Evolutionary conservation across 1,140 invertebrate genomes (phyloP), one percentile per base, ranked within the genome.

Genomic region (Drosophila nebulosa): DNA sequence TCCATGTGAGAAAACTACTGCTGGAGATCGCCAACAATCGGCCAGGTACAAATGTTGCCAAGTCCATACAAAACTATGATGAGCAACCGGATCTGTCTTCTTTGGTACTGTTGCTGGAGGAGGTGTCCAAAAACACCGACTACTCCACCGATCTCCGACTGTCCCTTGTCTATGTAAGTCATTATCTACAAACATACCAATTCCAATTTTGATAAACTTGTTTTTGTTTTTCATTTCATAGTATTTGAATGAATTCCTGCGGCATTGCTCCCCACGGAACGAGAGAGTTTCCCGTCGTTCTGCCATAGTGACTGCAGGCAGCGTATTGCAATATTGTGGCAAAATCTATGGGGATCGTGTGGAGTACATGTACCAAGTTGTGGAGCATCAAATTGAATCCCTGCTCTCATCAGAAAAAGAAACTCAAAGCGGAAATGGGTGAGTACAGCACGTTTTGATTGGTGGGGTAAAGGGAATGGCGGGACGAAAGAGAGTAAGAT

Each of bases 121-220:
- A 91, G 36, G 21, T 91, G 1, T 85, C 90, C 0, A 88, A 90
- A 21, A 88, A 89, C 32, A 68, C 74, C 2, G 84, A 91, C 32
- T 86, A 72, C 51, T 78, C 83, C 9, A 78, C 79, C 7, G 88
- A 91, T 35, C 61, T 90, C 22, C 69, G 71, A 1, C 55, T 91
- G 18, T 79, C 88, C 6, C 56, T 89, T 3, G 26, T 14, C 65
- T 91, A 86, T 69, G 90, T 91, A 70, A 79, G 86, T 18, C 1
- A 1, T 68, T n/a, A 1, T 3, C 21, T 9, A 2, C n/a, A 12
- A 7, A 57, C 2, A 4, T 39, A 39, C 18, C 0, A 27, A 27
- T 21, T 50, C 18, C 12, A 18, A 26, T 9, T 9, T 21, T 14
- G 46, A 30, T 30, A 6, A 22, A 3, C 35, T 42, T 18, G 4